Evolutionary conservation across 2,888 invertebrate species (phyloP).

Genomic region (Congeria kusceri): DNA sequence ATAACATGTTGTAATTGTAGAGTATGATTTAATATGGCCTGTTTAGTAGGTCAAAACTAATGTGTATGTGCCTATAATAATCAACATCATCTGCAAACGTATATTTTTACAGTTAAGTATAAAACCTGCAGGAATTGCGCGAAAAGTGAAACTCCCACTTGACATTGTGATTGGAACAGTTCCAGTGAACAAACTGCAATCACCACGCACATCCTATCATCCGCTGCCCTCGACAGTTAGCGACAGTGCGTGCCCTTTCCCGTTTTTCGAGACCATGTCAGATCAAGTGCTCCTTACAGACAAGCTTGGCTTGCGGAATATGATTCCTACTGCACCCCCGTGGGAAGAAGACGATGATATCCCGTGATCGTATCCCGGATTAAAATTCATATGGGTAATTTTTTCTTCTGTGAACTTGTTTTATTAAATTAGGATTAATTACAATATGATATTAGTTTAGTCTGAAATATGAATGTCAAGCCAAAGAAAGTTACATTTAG

Average conservation of each 20-base stretch:
- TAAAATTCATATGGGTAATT: too few relatives aligned
- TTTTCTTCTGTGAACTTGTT: too few relatives aligned
- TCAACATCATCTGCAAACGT: too few relatives aligned
- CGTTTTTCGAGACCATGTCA: slow-evolving; percentile 74
- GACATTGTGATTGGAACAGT: slow-evolving; percentile 81
- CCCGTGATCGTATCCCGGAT: slow-evolving; percentile 72
- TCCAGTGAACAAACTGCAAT: slow-evolving; percentile 70
- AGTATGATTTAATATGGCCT: too few relatives aligned
- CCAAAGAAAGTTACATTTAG: too few relatives aligned
- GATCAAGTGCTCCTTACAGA: slow-evolving; percentile 78
- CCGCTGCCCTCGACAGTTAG: slow-evolving; percentile 77
- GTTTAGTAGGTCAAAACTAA: too few relatives aligned
- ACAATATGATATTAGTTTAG: too few relatives aligned
- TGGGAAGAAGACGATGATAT: slow-evolving; percentile 82
- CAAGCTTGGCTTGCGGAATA: slow-evolving; percentile 73
- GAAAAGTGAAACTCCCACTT: slow-evolving; percentile 80
- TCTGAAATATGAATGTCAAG: too few relatives aligned
- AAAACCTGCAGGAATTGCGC: slow-evolving; percentile 79
- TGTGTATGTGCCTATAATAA: too few relatives aligned
- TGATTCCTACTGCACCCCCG: slow-evolving; percentile 81
- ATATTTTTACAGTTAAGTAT: slow-evolving; percentile 75
- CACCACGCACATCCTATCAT: slow-evolving; percentile 76
- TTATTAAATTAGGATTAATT: too few relatives aligned
- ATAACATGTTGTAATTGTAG: too few relatives aligned
- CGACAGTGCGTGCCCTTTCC: slow-evolving; percentile 74